These are phyloP conservation scores for Antheraea mylitta DNA, from an alignment of 1,140 invertebrate genomes.

Conservation along the genomic window DNA sequence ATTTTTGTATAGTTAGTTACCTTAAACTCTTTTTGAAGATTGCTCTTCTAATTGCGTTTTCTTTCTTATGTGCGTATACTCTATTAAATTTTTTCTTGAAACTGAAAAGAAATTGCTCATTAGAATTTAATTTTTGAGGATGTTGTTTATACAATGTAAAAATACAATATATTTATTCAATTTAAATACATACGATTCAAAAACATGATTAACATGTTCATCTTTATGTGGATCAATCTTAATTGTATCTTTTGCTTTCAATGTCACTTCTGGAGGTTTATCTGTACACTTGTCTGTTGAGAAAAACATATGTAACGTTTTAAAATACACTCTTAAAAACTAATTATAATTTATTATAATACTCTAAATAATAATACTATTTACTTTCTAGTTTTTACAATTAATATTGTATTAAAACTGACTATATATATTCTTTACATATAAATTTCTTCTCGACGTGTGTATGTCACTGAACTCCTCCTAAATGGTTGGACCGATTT, in stretches of 20 bases:
- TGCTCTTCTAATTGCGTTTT: constrained; percentile 36
- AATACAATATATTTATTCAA: not conserved
- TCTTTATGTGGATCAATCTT: constrained; percentile 29
- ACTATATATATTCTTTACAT: no score
- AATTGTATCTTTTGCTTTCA: constrained; percentile 6
- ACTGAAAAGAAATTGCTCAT: constrained; percentile 23
- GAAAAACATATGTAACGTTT: constrained; percentile 12
- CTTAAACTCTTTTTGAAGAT: constrained; percentile 42
- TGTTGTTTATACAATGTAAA: no score
- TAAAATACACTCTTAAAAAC: no score
- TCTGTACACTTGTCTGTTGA: constrained; percentile 3
- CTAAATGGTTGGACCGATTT: no score
- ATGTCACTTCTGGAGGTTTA: not conserved
- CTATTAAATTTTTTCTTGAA: constrained; percentile 35
- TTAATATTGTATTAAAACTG: no score
- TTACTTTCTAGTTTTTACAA: no score
- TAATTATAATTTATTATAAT: no score
- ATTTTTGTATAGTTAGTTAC: constrained; percentile 19
- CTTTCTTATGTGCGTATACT: constrained; percentile 31
- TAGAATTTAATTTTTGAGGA: no score
- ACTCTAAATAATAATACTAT: no score
- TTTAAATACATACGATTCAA: constrained; percentile 29
- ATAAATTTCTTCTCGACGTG: no score
- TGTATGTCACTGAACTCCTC: no score
- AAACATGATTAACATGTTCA: constrained; percentile 32